These are phyloP conservation scores for Actias luna DNA, from an alignment of 2,888 invertebrate species.

Conservation along the genomic window DNA sequence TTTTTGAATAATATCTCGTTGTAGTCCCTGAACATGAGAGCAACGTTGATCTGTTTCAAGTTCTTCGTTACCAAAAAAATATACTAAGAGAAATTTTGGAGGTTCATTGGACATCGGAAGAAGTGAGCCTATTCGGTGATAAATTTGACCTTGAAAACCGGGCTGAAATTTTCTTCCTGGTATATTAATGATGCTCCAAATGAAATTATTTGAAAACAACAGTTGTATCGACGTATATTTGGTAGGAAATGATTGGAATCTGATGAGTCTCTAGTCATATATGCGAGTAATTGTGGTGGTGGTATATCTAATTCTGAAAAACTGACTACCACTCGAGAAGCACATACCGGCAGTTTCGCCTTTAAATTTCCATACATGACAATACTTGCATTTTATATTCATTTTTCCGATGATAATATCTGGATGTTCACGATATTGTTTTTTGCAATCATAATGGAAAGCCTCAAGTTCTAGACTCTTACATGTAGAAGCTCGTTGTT, in stretches of 20 bases:
- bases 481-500: too few relatives aligned
- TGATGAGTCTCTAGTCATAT: background rate
- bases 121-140: background rate
- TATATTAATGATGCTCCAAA: background rate
- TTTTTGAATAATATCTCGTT: background rate
- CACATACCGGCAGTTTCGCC: too few relatives aligned
- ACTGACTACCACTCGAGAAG: too few relatives aligned
- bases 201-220: background rate
- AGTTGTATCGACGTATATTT: constrained; percentile 5
- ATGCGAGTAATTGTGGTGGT: too few relatives aligned
- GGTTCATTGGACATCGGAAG: background rate
- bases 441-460: too few relatives aligned
- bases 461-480: too few relatives aligned
- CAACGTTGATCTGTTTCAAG: background rate
- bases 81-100: background rate
- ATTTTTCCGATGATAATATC: too few relatives aligned
- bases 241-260: background rate
- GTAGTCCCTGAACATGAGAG: background rate
- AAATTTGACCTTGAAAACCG: background rate
- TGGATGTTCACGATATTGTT: too few relatives aligned
- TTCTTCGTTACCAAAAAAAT: constrained; percentile 7
- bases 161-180: background rate
- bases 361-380: too few relatives aligned
- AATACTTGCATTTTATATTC: too few relatives aligned
- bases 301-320: too few relatives aligned